Evolutionary conservation across 1,140 invertebrate species (phyloP).

Genomic region (Cephus cinctus): DNA sequence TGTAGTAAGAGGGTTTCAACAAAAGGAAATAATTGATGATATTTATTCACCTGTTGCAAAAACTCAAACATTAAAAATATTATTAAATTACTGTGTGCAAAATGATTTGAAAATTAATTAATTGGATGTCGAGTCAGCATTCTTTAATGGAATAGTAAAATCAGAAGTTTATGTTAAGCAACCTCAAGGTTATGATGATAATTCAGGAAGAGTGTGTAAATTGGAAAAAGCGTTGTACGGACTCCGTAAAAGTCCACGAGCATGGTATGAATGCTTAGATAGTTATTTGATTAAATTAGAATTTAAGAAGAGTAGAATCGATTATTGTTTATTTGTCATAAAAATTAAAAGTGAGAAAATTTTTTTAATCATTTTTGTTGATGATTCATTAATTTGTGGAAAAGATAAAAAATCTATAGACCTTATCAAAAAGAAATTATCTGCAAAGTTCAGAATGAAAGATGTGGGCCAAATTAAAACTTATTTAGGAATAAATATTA

Average conservation of each 20-base stretch:
- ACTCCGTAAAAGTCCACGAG: slow-evolving; percentile 1
- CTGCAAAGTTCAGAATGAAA: neutral
- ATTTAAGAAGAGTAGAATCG: too few species aligned
- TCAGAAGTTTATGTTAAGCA: neutral
- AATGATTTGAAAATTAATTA: neutral
- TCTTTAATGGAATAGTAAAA: slow-evolving; percentile 1
- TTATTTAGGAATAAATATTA: slow-evolving; percentile 5
- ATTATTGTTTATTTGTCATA: too few species aligned
- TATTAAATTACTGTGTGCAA: neutral
- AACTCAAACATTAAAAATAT: neutral
- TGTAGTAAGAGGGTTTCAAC: slow-evolving; percentile 9
- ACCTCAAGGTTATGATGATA: slow-evolving; percentile 1
- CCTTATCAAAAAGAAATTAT: neutral
- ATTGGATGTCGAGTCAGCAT: slow-evolving; percentile 2
- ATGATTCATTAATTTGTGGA: too few species aligned
- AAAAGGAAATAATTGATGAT: slow-evolving; percentile 5
- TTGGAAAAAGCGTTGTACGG: slow-evolving; percentile 6
- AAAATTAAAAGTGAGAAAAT: too few species aligned
- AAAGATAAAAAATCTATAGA: too few species aligned
- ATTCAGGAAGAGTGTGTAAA: neutral
- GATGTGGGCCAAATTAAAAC: slow-evolving; percentile 1
- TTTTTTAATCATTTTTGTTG: too few species aligned
- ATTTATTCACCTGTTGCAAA: slow-evolving; percentile 1
- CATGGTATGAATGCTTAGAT: neutral
- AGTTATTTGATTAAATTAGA: too few species aligned